phyloP scores from a whole-genome alignment of 2,797 vertebrate species.

The Glossophaga mutica region DNA sequence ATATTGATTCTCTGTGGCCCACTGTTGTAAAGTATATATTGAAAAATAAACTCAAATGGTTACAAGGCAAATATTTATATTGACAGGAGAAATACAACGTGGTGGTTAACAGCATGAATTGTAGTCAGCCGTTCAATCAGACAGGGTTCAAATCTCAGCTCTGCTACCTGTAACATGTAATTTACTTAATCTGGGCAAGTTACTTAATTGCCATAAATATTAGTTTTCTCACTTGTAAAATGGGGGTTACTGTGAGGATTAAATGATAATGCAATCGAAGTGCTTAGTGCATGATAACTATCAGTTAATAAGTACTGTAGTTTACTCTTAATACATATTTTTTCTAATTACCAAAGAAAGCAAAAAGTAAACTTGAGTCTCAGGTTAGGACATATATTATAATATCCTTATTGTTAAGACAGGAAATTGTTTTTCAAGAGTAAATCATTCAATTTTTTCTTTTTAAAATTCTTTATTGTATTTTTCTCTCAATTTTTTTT shows the following conservation, averaged over 20 bases:
- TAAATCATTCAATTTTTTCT: background rate
- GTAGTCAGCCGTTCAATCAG: background rate
- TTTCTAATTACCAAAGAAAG: constrained; percentile 16
- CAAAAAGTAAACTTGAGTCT: constrained; percentile 11
- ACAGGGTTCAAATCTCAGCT: background rate
- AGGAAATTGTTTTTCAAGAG: constrained; percentile 11
- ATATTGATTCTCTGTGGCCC: background rate
- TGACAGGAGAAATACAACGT: background rate
- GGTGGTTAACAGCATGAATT: background rate
- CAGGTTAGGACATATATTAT: background rate
- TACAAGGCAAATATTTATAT: background rate
- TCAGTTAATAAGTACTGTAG: background rate
- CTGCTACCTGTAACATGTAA: background rate
- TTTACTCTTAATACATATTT: background rate
- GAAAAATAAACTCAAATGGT: background rate
- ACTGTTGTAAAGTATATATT: background rate
- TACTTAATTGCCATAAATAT: background rate
- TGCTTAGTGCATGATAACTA: background rate
- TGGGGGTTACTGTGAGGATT: background rate
- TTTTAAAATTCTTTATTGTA: no score
- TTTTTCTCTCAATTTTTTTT: background rate
- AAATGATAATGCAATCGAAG: background rate
- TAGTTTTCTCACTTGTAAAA: background rate
- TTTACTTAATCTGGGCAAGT: background rate
- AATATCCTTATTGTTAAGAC: background rate